Conservation (phyloP, 2,797 vertebrate species). For the Mallotus villosus region DNA sequence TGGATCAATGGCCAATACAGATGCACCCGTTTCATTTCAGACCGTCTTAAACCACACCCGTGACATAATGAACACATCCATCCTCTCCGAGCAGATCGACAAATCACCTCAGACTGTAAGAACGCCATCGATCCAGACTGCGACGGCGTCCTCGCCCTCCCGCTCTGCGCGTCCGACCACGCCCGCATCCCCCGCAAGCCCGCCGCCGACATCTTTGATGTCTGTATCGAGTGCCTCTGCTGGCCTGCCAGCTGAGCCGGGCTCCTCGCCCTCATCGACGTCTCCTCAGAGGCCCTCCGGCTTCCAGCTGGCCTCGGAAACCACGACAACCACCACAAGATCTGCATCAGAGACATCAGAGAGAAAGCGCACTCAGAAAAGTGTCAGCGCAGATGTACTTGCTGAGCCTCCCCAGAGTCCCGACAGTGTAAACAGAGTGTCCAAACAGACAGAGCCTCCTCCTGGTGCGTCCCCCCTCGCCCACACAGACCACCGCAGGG, state of each 20-base stretch:
- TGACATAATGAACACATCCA: constrained; percentile 19
- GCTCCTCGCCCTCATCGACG: constrained; percentile 29
- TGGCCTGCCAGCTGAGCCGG: constrained; percentile 16
- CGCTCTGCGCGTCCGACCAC: constrained; percentile 1
- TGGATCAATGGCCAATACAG: constrained; percentile 26
- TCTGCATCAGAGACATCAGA: constrained; percentile 24
- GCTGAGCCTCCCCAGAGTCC: constrained; percentile 20
- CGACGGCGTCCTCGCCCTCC: constrained; percentile 19
- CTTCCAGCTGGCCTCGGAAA: constrained; percentile 27
- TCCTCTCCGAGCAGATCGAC: constrained; percentile 31
- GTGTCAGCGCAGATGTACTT: no score
- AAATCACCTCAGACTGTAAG: constrained; percentile 36
- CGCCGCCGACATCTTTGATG: constrained; percentile 43
- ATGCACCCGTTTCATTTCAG: constrained; percentile 20
- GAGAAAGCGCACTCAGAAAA: constrained; percentile 1
- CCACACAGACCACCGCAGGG: constrained; percentile 12
- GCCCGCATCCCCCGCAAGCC: constrained; percentile 33
- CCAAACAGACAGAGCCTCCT: constrained; percentile 25
- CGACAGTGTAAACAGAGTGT: constrained; percentile 21
- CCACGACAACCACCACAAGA: constrained; percentile 27
- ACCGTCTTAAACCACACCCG: constrained; percentile 20
- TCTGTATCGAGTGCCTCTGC: constrained; percentile 27
- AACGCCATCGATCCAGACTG: constrained; percentile 27
- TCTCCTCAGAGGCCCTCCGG: constrained; percentile 25
- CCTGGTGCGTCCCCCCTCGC: constrained; percentile 20